A percentile compares a stretch with the other conserved stretches of the same genome.
phyloP scores from a whole-genome alignment of 37 sponge, comb jelly and placozoan species.

The Aphrocallistes beatrix region DNA sequence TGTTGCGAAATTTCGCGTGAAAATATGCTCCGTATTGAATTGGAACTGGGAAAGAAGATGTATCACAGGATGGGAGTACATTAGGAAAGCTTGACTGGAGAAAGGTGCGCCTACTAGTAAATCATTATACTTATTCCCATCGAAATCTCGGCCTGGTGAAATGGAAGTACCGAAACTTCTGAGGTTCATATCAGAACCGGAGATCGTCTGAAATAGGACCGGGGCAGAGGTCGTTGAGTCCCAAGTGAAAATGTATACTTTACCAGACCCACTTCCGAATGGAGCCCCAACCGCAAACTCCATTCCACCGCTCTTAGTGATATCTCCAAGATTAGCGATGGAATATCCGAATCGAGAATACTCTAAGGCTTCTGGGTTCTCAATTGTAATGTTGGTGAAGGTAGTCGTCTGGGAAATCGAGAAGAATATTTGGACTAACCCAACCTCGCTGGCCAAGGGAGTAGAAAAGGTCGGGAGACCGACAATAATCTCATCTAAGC shows the following conservation, averaged over 20 bases:
- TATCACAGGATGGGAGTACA: not conserved
- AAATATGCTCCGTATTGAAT: constrained; percentile 4
- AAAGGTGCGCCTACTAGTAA: not conserved
- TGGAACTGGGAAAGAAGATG: not conserved
- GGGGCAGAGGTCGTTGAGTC: not conserved
- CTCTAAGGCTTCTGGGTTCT: not conserved
- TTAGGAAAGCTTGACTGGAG: not conserved
- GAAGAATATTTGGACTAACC: not conserved
- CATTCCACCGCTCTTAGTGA: not conserved
- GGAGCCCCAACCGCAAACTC: not conserved
- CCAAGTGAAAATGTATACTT: not conserved
- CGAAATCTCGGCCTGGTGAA: not conserved
- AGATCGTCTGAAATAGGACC: not conserved
- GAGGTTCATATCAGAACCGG: not conserved
- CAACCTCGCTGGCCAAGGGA: not conserved
- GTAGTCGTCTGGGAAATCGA: not conserved
- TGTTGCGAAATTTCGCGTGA: not conserved
- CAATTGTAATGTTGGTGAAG: not conserved
- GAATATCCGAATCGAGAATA: not conserved
- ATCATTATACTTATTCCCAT: not conserved
- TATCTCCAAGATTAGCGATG: not conserved
- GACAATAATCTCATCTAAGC: not conserved
- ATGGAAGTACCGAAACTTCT: not conserved
- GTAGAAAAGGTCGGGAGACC: not conserved
- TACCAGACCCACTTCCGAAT: not conserved